These are phyloP conservation scores for Acrocera orbiculus DNA, from an alignment of 2,888 invertebrate genomes.

Conservation along the genomic window DNA sequence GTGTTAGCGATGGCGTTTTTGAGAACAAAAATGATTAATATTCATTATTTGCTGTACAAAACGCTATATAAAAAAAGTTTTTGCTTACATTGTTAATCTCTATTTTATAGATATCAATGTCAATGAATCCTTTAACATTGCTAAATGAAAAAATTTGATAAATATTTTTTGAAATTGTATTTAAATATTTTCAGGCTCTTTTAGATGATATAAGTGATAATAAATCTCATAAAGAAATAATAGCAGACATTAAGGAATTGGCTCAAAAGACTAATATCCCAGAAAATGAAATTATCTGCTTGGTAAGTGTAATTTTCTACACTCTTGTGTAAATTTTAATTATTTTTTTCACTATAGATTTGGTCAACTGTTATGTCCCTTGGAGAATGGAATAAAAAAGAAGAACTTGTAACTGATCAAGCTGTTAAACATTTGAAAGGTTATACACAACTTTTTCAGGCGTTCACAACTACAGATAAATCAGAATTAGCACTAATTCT, in stretches of 20 bases:
- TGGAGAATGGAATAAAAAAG: slow-evolving; percentile 97
- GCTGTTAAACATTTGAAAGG: slow-evolving; percentile 77
- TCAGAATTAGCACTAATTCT: slow-evolving; percentile 76
- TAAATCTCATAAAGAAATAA: slow-evolving; percentile 70
- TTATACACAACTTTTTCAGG: slow-evolving; percentile 71
- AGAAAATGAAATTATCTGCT: slow-evolving; percentile 76
- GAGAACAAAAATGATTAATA: slow-evolving; percentile 8
- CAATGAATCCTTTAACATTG: slow-evolving; percentile 7
- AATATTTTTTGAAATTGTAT: neutral
- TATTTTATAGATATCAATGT: slow-evolving; percentile 6
- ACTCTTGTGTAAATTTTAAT: slow-evolving; percentile 2
- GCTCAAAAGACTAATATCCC: slow-evolving; percentile 65
- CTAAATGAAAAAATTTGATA: neutral
- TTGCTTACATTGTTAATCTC: slow-evolving; percentile 11
- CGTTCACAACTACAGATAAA: slow-evolving; percentile 70
- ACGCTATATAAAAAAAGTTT: slow-evolving; percentile 10
- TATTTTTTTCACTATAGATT: slow-evolving; percentile 37
- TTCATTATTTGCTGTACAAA: slow-evolving; percentile 6
- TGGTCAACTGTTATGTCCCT: slow-evolving; percentile 92
- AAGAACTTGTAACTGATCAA: slow-evolving; percentile 90
- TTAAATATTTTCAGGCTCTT: slow-evolving; percentile 37
- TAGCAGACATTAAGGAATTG: slow-evolving; percentile 71
- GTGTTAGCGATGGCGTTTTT: too few species aligned
- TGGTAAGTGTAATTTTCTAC: slow-evolving; percentile 38
- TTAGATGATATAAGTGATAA: slow-evolving; percentile 75